Evolutionary conservation across 2,888 invertebrate species (phyloP).

Genomic region (Thecocarcelia acutangulata): DNA sequence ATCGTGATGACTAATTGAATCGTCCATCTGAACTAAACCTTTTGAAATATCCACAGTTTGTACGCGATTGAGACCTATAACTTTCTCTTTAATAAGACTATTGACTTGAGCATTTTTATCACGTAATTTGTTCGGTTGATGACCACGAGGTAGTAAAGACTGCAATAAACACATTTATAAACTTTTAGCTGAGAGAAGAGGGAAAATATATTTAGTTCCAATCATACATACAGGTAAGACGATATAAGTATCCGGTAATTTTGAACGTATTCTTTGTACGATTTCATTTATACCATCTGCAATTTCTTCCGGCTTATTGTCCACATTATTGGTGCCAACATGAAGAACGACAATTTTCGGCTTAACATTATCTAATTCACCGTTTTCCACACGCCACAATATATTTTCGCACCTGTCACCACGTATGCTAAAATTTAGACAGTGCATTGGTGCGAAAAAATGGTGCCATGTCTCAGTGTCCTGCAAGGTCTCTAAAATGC

Average conservation of each 20-base stretch:
- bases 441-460: constrained; percentile 94
- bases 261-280: constrained; percentile 87
- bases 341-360: constrained; percentile 94
- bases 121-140: constrained; percentile 90
- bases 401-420: constrained; percentile 94
- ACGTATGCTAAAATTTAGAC: constrained; percentile 92
- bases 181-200: background rate
- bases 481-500: constrained; percentile 90
- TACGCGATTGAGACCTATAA: constrained; percentile 85
- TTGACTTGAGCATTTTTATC: constrained; percentile 90
- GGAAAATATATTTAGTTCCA: background rate
- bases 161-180: constrained; percentile 79
- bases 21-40: constrained; percentile 89
- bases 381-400: constrained; percentile 94
- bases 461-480: constrained; percentile 94
- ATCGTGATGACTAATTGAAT: constrained; percentile 92
- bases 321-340: constrained; percentile 94
- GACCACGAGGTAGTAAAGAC: constrained; percentile 94
- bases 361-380: constrained; percentile 92
- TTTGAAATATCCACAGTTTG: constrained; percentile 91
- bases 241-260: constrained; percentile 90
- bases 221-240: constrained; percentile 88
- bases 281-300: constrained; percentile 91
- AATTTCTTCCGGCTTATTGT: constrained; percentile 90
- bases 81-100: constrained; percentile 85